Evolutionary conservation across 2,113 vertebrate species (phyloP).

Genomic region (Prunella himalayana): DNA sequence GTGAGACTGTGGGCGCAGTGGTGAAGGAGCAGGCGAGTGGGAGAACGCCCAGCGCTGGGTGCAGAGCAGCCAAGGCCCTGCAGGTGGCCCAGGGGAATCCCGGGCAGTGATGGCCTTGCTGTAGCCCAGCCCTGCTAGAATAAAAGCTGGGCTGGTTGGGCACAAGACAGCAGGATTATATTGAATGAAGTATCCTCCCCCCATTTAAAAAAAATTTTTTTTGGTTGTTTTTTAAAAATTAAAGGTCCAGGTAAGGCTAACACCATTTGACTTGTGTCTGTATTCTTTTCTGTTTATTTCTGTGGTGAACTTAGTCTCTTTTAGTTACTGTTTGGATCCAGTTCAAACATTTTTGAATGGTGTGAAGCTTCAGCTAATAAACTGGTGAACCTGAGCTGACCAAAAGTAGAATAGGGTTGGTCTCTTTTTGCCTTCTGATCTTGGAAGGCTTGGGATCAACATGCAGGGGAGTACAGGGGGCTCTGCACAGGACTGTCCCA

Average conservation of each 20-base stretch:
- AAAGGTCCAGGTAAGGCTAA: background rate
- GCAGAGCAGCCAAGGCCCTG: background rate
- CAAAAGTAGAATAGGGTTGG: background rate
- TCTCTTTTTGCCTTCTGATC: background rate
- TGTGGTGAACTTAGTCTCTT: background rate
- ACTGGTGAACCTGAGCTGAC: background rate
- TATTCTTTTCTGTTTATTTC: background rate
- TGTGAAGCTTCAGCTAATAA: background rate
- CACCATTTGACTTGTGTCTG: background rate
- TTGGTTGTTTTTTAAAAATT: background rate
- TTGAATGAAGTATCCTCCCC: background rate
- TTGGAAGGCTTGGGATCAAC: background rate
- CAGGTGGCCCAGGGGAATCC: background rate
- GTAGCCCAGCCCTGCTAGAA: background rate
- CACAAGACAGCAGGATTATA: background rate
- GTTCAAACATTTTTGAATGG: background rate
- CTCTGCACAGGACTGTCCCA: background rate
- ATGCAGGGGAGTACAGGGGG: no score
- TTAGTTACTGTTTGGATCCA: background rate
- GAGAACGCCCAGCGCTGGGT: accelerated
- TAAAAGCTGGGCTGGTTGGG: accelerated
- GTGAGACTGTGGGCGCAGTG: background rate
- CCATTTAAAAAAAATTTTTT: no score
- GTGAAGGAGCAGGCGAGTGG: accelerated
- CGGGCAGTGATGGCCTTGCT: background rate